Percentiles rank a stretch among this genome's conserved stretches.
These are phyloP conservation scores for Sphenodon punctatus DNA, from an alignment of 2,797 vertebrate species.

Conservation along the genomic window DNA sequence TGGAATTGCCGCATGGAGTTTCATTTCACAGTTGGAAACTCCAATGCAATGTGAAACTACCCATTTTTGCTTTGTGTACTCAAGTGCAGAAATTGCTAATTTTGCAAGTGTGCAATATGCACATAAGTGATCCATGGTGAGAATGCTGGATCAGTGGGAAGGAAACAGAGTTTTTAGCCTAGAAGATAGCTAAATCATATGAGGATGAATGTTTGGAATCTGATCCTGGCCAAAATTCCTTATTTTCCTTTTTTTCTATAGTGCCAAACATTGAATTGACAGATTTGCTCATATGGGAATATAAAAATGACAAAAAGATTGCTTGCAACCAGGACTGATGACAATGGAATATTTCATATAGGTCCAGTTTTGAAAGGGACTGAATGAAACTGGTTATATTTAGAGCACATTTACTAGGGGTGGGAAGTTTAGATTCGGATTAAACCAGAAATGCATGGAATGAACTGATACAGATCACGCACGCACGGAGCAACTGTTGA, in stretches of 20 bases:
- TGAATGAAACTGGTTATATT: background rate
- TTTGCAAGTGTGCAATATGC: constrained; percentile 21
- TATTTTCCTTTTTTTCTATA: background rate
- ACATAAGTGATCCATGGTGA: constrained; percentile 7
- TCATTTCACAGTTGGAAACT: constrained; percentile 50
- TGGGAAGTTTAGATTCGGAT: too few relatives aligned
- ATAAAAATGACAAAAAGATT: background rate
- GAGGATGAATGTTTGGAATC: background rate
- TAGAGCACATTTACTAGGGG: too few relatives aligned
- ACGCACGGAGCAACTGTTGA: too few relatives aligned
- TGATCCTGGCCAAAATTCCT: background rate
- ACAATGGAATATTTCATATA: background rate
- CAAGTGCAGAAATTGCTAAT: constrained; percentile 38
- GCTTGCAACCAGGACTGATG: background rate
- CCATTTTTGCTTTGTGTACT: constrained; percentile 41
- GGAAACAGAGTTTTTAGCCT: constrained; percentile 18
- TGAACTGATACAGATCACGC: too few relatives aligned
- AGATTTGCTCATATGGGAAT: accelerated
- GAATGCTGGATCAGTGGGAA: background rate
- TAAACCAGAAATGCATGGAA: too few relatives aligned
- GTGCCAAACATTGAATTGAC: too few relatives aligned
- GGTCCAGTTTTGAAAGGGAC: background rate
- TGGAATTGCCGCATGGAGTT: background rate
- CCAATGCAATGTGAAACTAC: constrained; percentile 32
- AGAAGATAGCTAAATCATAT: background rate